Percentiles rank a stretch among this genome's conserved stretches.
These are phyloP conservation scores for Pogonophryne albipinna DNA, from an alignment of 2,797 vertebrate species.

Conservation along the genomic window DNA sequence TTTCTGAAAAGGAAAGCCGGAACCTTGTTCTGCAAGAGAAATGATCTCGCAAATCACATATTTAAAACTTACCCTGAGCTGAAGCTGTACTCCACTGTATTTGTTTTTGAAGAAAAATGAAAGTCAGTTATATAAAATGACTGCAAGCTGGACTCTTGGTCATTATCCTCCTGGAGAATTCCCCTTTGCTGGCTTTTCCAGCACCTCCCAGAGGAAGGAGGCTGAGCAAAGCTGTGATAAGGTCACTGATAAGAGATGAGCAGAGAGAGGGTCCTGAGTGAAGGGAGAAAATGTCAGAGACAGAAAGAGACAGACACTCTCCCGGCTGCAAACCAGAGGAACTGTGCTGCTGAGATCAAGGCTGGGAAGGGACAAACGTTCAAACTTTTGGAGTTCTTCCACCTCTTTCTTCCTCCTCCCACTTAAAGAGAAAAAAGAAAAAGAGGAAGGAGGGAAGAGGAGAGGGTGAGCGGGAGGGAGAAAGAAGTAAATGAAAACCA, in stretches of 20 bases:
- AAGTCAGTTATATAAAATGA: slow-evolving; percentile 55
- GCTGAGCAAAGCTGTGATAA: slow-evolving; percentile 54
- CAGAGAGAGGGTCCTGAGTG: slow-evolving; percentile 52
- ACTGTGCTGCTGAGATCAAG: slow-evolving; percentile 76
- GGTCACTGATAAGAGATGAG: slow-evolving; percentile 52
- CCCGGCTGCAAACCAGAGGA: slow-evolving; percentile 76
- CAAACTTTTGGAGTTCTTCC: slow-evolving; percentile 80
- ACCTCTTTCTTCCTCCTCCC: slow-evolving; percentile 81
- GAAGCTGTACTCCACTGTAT: slow-evolving; percentile 75
- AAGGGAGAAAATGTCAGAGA: slow-evolving; percentile 50
- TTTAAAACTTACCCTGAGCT: slow-evolving; percentile 79
- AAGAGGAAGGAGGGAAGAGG: slow-evolving; percentile 45
- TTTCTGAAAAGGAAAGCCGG: slow-evolving; percentile 10
- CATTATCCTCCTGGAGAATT: slow-evolving; percentile 80
- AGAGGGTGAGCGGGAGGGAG: slow-evolving; percentile 26
- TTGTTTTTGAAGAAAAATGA: slow-evolving; percentile 50
- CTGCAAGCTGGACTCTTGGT: slow-evolving; percentile 65
- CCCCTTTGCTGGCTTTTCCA: slow-evolving; percentile 59
- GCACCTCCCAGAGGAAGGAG: slow-evolving; percentile 68
- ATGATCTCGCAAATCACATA: neutral
- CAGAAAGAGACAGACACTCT: slow-evolving; percentile 67
- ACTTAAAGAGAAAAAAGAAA: slow-evolving; percentile 72
- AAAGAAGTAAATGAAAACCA: slow-evolving; percentile 82
- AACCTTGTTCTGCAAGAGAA: slow-evolving; percentile 7
- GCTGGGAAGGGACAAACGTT: slow-evolving; percentile 81